A percentile compares a stretch with the other conserved stretches of the same genome.
Conservation (phyloP, 2,888 invertebrate species). For the Campaea margaritaria region DNA sequence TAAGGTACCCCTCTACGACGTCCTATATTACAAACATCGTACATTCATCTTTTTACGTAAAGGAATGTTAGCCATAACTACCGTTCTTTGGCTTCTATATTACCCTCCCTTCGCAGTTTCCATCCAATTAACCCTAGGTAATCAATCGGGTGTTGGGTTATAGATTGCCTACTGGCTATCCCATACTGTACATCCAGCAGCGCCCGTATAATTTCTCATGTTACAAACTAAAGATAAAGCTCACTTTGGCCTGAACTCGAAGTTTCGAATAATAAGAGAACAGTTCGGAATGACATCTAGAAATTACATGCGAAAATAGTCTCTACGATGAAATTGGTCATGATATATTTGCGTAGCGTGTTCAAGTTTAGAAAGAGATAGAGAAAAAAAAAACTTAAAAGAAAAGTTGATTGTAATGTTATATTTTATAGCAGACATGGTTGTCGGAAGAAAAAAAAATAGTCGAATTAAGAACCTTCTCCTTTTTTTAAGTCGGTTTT, state of each 20-base stretch:
- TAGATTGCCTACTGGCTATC: conserved; percentile 2
- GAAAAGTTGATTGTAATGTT: too few species aligned
- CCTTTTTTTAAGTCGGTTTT: too few species aligned
- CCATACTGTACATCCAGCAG: conserved; percentile 8
- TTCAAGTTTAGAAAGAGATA: too few species aligned
- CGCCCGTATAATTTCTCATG: conserved; percentile 28
- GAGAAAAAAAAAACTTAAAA: too few species aligned
- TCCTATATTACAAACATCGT: too few species aligned
- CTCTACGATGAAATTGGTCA: conserved; percentile 24
- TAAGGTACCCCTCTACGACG: too few species aligned
- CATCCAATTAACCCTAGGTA: background rate
- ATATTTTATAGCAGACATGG: too few species aligned
- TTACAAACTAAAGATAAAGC: conserved; percentile 45
- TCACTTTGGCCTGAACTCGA: conserved; percentile 52
- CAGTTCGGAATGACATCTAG: conserved; percentile 37
- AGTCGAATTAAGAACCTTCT: too few species aligned
- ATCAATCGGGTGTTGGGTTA: background rate
- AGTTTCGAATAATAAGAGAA: conserved; percentile 41
- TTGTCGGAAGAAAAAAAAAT: too few species aligned
- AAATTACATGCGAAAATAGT: conserved; percentile 45
- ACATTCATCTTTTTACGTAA: background rate
- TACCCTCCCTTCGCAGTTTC: background rate
- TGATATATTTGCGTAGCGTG: too few species aligned
- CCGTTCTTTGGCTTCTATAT: too few species aligned
- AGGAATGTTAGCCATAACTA: background rate